These are phyloP conservation scores for Platyrinchus mystaceus DNA, from an alignment of 2,797 vertebrate genomes.

Conservation along the genomic window DNA sequence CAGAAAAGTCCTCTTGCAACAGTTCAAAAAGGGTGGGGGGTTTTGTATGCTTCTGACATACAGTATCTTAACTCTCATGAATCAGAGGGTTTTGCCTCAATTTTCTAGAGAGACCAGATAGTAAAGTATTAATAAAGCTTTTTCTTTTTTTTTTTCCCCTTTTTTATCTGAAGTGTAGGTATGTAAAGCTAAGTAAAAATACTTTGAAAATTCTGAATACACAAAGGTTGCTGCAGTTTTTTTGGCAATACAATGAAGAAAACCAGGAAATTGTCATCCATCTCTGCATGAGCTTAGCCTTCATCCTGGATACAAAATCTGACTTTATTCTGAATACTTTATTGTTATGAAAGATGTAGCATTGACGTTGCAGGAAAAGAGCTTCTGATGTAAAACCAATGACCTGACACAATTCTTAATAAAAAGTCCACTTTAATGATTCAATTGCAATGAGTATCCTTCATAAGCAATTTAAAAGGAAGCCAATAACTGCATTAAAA, in stretches of 20 bases:
- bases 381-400: slow-evolving; percentile 9
- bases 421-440: slow-evolving; percentile 36
- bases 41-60: background rate
- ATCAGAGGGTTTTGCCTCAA: background rate
- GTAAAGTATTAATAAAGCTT: background rate
- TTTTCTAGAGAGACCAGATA: background rate
- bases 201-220: background rate
- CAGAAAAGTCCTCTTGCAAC: background rate
- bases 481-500: background rate
- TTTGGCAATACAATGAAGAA: background rate
- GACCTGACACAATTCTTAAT: slow-evolving; percentile 25
- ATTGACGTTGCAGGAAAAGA: background rate
- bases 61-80: background rate
- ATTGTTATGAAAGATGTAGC: background rate
- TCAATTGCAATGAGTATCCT: slow-evolving; percentile 4
- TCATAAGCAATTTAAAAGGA: slow-evolving; percentile 37
- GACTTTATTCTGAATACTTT: background rate
- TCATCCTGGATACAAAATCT: background rate
- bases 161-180: background rate
- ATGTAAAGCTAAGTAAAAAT: background rate
- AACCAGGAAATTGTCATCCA: background rate
- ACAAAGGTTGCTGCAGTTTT: background rate
- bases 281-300: background rate
- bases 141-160: background rate
- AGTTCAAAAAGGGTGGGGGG: accelerated